phyloP scores from a whole-genome alignment of 2,888 invertebrate species.

The Eupithecia exiguata region DNA sequence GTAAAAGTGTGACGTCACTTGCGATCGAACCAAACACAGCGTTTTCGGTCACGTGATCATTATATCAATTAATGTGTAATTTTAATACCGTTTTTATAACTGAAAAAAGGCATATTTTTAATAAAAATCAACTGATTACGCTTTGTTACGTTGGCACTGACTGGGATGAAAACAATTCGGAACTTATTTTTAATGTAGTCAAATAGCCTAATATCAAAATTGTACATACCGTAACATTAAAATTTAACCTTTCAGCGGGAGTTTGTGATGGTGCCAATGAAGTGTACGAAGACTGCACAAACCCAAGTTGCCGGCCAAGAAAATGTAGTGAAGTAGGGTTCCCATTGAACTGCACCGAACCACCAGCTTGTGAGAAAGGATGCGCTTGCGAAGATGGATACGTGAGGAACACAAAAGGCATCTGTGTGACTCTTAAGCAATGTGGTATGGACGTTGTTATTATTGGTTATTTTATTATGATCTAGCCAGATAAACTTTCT shows the following conservation, averaged over 20 bases:
- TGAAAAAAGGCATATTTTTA: too few relatives aligned
- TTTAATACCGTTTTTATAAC: too few relatives aligned
- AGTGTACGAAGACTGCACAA: constrained; percentile 44
- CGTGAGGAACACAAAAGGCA: constrained; percentile 42
- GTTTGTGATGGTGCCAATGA: constrained; percentile 43
- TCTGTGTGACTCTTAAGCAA: constrained; percentile 47
- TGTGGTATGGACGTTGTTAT: constrained; percentile 50
- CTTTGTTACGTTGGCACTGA: too few relatives aligned
- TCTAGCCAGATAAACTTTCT: neutral
- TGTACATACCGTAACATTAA: too few relatives aligned
- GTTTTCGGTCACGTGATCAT: too few relatives aligned
- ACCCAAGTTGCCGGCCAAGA: constrained; percentile 37
- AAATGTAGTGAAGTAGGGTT: constrained; percentile 48
- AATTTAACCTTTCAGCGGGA: constrained; percentile 26
- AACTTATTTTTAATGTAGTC: too few relatives aligned
- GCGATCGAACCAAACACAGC: too few relatives aligned
- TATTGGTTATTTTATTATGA: neutral
- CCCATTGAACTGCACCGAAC: constrained; percentile 40
- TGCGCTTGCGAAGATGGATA: constrained; percentile 49
- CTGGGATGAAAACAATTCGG: too few relatives aligned
- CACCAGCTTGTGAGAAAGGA: constrained; percentile 32
- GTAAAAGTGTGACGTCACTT: too few relatives aligned
- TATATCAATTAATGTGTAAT: too few relatives aligned
- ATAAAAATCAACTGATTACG: too few relatives aligned
- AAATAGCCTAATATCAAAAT: too few relatives aligned